Evolutionary conservation across 2,113 vertebrate species (phyloP).

Genomic region (Lycaon pictus): DNA sequence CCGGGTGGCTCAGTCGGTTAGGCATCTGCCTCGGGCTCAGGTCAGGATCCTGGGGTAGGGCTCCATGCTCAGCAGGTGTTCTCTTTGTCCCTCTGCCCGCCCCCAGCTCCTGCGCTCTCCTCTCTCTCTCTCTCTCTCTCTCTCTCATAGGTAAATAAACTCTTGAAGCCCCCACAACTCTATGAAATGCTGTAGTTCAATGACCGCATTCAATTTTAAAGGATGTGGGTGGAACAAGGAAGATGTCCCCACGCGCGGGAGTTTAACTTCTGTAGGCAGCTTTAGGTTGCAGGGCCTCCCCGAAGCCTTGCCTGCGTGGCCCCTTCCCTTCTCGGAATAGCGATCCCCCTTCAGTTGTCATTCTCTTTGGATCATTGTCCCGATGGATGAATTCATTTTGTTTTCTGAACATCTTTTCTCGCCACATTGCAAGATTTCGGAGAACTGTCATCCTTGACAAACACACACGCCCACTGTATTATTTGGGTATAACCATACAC

Average conservation of each 20-base stretch:
- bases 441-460: too few species aligned
- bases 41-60: not conserved
- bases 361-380: constrained; percentile 5
- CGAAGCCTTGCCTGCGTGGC: not conserved
- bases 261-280: not conserved
- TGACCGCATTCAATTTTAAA: not conserved
- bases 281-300: not conserved
- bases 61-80: not conserved
- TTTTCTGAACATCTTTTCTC: not conserved
- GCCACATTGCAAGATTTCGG: not conserved
- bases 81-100: not conserved
- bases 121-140: not conserved
- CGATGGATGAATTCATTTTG: not conserved
- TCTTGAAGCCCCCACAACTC: not conserved
- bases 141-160: not conserved
- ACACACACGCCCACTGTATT: too few species aligned
- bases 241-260: not conserved
- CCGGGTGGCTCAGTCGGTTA: not conserved
- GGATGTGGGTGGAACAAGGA: not conserved
- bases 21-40: not conserved
- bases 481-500: not conserved
- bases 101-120: not conserved
- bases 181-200: not conserved
- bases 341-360: not conserved
- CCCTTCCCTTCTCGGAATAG: not conserved